Conservation (phyloP, 2,113 vertebrate species). For the Sinocyclocheilus grahami region DNA sequence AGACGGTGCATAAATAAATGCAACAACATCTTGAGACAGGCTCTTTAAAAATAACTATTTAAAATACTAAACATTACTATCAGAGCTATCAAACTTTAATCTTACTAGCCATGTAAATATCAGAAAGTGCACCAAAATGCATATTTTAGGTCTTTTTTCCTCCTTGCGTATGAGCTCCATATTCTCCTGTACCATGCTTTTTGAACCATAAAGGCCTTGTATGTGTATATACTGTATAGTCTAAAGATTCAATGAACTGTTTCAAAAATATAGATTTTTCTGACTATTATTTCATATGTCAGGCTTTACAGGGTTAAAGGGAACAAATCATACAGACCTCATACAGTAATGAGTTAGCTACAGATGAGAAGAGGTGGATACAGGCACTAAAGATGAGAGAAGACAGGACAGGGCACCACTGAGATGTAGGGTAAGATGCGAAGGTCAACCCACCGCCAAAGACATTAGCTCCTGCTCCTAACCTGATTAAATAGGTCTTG, state of each 20-base stretch:
- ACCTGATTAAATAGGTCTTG: slow-evolving; percentile 45
- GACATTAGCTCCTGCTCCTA: slow-evolving; percentile 26
- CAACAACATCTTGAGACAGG: too few species aligned
- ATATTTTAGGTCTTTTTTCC: neutral
- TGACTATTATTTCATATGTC: neutral
- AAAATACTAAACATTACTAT: neutral
- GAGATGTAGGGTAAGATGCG: neutral
- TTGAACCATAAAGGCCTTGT: neutral
- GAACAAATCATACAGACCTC: neutral
- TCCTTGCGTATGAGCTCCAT: neutral
- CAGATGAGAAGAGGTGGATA: neutral
- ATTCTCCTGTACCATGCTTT: neutral
- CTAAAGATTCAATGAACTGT: neutral
- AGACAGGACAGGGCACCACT: neutral
- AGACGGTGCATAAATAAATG: too few species aligned
- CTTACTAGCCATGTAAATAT: neutral
- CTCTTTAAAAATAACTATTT: too few species aligned
- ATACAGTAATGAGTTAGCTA: neutral
- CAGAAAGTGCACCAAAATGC: neutral
- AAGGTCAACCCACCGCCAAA: slow-evolving; percentile 30
- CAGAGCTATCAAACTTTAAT: neutral
- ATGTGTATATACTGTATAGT: neutral
- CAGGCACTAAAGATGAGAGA: neutral
- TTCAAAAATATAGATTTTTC: neutral
- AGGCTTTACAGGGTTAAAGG: neutral